Percentiles rank a stretch among this genome's conserved stretches.
Conservation (phyloP, 2,113 vertebrate species). For the Heteronetta atricapilla region DNA sequence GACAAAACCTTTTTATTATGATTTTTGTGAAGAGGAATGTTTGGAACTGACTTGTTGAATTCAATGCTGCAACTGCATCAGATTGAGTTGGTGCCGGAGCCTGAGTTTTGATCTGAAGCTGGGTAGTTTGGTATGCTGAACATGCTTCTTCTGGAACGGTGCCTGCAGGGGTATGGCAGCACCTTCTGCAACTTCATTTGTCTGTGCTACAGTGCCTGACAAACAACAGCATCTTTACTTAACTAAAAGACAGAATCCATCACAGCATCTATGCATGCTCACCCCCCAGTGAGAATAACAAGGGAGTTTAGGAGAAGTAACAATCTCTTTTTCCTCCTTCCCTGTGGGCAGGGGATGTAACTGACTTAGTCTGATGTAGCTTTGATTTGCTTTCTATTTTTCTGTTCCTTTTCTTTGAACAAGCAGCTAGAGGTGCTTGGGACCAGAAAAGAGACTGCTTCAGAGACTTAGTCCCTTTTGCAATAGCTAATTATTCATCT, state of each 20-base stretch:
- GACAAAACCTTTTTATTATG: not conserved
- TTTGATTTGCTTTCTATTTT: not conserved
- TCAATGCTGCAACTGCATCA: not conserved
- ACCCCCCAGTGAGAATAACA: not conserved
- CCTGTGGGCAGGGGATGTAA: not conserved
- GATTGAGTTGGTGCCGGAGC: rapidly evolving
- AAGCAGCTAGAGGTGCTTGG: not conserved
- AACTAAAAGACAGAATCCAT: not conserved
- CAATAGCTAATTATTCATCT: not conserved
- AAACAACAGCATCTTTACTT: not conserved
- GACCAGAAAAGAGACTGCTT: not conserved
- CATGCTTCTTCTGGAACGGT: not conserved
- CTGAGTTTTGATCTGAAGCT: not conserved
- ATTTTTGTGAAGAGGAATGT: not conserved
- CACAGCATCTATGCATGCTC: not conserved
- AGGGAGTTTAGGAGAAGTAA: not conserved
- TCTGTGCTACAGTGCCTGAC: not conserved
- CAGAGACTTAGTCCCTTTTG: not conserved
- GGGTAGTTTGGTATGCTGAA: not conserved
- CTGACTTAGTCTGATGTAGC: not conserved
- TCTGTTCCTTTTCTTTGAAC: not conserved
- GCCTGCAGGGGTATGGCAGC: not conserved
- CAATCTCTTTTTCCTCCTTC: not conserved
- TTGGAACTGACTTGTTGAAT: not conserved
- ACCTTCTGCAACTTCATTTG: slow-evolving; percentile 10